These are phyloP conservation scores for Rhamphomyia laevipes DNA, from an alignment of 2,888 invertebrate genomes.

Conservation along the genomic window DNA sequence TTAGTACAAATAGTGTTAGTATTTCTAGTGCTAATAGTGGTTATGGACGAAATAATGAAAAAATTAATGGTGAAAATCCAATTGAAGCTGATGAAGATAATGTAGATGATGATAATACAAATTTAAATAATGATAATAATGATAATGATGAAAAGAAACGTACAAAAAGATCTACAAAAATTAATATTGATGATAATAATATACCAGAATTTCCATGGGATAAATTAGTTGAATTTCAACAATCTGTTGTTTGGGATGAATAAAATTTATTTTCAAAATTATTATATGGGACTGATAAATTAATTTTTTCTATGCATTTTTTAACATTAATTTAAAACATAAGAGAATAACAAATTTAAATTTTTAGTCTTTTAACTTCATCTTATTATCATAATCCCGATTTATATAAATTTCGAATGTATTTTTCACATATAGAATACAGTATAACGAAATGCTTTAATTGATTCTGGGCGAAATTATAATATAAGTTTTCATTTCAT, in stretches of 20 bases:
- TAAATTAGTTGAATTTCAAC: constrained; percentile 57
- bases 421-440: not conserved
- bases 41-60: constrained; percentile 34
- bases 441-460: too few relatives aligned
- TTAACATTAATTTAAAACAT: not conserved
- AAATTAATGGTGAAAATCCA: constrained; percentile 30
- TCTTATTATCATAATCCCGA: not conserved
- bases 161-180: constrained; percentile 18
- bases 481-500: constrained; percentile 1
- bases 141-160: constrained; percentile 13
- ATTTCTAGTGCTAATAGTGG: constrained; percentile 20
- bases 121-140: constrained; percentile 3
- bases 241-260: constrained; percentile 56
- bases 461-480: not conserved
- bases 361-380: not conserved
- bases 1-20: constrained; percentile 17
- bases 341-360: too few relatives aligned
- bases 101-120: constrained; percentile 20
- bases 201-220: constrained; percentile 67
- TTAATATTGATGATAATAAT: constrained; percentile 22
- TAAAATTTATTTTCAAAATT: not conserved
- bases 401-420: not conserved
- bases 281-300: constrained; percentile 17
- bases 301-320: constrained; percentile 6
- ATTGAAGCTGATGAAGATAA: constrained; percentile 27